These are phyloP conservation scores for Capreolus pygargus DNA, from an alignment of 2,113 vertebrate genomes.

Conservation along the genomic window DNA sequence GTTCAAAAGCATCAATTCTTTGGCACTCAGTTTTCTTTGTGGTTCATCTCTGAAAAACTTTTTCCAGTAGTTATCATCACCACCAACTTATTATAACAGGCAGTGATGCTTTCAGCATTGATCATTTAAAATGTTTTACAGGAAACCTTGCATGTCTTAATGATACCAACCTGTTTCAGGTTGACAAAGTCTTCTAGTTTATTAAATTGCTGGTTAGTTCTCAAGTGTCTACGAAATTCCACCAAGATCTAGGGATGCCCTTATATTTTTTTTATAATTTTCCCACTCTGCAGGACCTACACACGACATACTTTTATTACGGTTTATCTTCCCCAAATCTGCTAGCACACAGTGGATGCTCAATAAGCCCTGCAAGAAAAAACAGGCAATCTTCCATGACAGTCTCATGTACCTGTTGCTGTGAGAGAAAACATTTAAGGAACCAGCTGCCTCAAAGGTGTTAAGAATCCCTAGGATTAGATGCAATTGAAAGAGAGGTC, in stretches of 20 bases:
- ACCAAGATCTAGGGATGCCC: neutral
- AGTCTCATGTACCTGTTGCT: neutral
- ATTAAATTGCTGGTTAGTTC: neutral
- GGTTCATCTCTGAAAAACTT: neutral
- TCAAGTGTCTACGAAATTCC: neutral
- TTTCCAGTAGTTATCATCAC: neutral
- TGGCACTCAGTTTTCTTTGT: neutral
- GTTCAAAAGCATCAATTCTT: neutral
- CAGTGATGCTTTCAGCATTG: neutral
- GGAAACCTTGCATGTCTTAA: neutral
- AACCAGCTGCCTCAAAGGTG: neutral
- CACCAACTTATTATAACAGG: constrained; percentile 6
- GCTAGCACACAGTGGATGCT: neutral
- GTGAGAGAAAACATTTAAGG: neutral
- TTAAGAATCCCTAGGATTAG: neutral
- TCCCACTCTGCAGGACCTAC: neutral
- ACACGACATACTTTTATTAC: neutral
- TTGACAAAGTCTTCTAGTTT: neutral
- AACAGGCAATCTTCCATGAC: neutral
- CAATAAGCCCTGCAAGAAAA: neutral
- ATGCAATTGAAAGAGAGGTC: neutral
- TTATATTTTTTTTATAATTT: neutral
- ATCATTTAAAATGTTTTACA: neutral
- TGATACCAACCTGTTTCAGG: neutral
- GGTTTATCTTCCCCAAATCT: neutral